A percentile compares a stretch with the other conserved stretches of the same genome.
Conservation (phyloP, 2,797 vertebrate species). For the Australoheros facetus region DNA sequence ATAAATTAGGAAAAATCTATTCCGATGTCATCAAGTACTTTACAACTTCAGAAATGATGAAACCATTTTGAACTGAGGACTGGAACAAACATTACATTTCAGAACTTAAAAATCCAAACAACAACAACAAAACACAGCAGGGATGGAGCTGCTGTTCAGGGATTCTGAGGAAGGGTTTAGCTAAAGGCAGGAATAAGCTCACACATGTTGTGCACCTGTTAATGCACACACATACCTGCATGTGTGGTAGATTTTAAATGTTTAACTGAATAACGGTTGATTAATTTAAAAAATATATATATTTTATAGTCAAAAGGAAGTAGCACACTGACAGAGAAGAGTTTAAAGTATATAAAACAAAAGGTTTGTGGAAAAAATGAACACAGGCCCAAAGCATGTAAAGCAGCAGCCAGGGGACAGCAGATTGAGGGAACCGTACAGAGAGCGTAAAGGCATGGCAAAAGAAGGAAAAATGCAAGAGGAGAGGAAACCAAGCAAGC, state of each 20-base stretch:
- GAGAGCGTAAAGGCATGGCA: slow-evolving; percentile 1
- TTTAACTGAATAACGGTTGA: not conserved
- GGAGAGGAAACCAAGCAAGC: slow-evolving; percentile 16
- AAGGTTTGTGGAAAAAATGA: not conserved
- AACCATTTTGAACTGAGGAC: slow-evolving; percentile 3
- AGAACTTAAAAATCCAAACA: not conserved
- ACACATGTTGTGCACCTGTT: not conserved
- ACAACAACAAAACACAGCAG: not conserved
- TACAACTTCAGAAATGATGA: slow-evolving; percentile 17
- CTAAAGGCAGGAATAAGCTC: not conserved
- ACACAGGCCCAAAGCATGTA: not conserved
- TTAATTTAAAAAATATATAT: not conserved
- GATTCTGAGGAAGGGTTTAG: not conserved
- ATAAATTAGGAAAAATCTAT: slow-evolving; percentile 1
- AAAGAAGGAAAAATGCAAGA: slow-evolving; percentile 17
- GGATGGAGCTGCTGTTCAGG: not conserved
- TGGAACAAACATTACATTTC: slow-evolving; percentile 6
- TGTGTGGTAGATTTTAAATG: not conserved
- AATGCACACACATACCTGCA: not conserved
- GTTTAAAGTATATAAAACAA: not conserved
- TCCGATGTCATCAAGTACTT: slow-evolving; percentile 27
- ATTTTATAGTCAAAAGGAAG: not conserved
- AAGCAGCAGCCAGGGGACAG: not conserved
- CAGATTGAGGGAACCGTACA: not conserved
- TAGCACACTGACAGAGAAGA: not conserved